Evolutionary conservation across 2,888 invertebrate genomes (phyloP), one percentile per base, ranked within the genome.

Genomic region (Choreutis nemorana): DNA sequence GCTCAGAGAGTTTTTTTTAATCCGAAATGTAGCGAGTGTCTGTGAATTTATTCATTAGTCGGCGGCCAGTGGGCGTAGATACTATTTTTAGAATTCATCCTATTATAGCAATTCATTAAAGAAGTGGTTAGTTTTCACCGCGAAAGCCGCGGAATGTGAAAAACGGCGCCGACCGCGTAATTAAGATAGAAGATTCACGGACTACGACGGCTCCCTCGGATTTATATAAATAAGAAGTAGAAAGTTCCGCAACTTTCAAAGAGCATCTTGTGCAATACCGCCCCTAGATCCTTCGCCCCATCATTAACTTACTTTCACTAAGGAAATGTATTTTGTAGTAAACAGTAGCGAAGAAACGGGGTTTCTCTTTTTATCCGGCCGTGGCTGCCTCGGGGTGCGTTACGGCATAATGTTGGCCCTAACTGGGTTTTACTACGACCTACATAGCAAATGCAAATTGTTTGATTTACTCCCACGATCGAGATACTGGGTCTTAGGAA

Each of bases 251-350:
- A 18, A 18, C 26, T 9, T 26, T 4, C 28, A 37, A 36, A 36
- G 35, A 37, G 40, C 45, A 44, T 44, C 34, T 26, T 23, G 11
- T 13, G 11, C 58, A 61, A 61, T 66, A 60, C 62, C 51, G 56
- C 60, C 64, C 62, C 66, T 59, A 58, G 50, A 55, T 65, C 61
- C 64, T 65, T 57, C 59, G 58, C 61, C 68, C 65, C 62, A 48
- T 67, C 55, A 73, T 73, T 71, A 70, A 48, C 41, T 39, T 40
- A 66, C 77, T 78, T 78, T 78, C 77, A 67, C 77, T 50, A 48
- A 68, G 73, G 75, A 77, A 75, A 73, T 54, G 71, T 58, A 77
- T 75, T 77, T 75, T 72, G 66, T 78, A 77, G 73, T 71, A 77
- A 72, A 78, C 72, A 62, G 72, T 75, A 73, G 73, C 73, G 64